Conservation (phyloP, 2,888 invertebrate species). For the Scaeva pyrastri region DNA sequence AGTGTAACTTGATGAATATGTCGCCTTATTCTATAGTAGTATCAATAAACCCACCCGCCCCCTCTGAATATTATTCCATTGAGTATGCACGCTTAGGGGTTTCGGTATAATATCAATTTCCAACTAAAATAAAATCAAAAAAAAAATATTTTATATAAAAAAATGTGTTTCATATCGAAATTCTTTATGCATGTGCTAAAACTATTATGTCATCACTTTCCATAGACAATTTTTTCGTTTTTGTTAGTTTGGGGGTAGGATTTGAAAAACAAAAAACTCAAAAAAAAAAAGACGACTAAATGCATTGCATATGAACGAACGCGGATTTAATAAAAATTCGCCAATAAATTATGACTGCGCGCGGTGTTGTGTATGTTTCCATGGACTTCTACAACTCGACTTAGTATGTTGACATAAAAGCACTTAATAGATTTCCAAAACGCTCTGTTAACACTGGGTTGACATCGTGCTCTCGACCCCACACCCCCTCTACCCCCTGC, state of each 20-base stretch:
- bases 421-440: constrained; percentile 68
- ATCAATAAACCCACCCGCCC: not conserved
- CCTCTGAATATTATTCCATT: not conserved
- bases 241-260: not conserved
- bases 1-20: constrained; percentile 43
- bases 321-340: constrained; percentile 59
- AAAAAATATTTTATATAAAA: not conserved
- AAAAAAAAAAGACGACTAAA: not conserved
- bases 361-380: not conserved
- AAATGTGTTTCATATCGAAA: constrained; percentile 4
- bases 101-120: constrained; percentile 35
- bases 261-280: constrained; percentile 25
- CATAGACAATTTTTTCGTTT: constrained; percentile 55
- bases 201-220: constrained; percentile 74
- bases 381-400: constrained; percentile 47
- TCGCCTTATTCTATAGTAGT: not conserved
- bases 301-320: constrained; percentile 18
- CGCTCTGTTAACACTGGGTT: constrained; percentile 33
- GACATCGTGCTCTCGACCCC: constrained; percentile 19
- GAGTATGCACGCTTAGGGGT: constrained; percentile 48
- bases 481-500: too few relatives aligned
- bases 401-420: constrained; percentile 56
- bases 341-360: constrained; percentile 69
- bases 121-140: constrained; percentile 5
- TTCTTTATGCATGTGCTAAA: constrained; percentile 65